Base-by-base conservation (phyloP, 2,113 vertebrate species). In the Dicerorhinus sumatrensis region DNA sequence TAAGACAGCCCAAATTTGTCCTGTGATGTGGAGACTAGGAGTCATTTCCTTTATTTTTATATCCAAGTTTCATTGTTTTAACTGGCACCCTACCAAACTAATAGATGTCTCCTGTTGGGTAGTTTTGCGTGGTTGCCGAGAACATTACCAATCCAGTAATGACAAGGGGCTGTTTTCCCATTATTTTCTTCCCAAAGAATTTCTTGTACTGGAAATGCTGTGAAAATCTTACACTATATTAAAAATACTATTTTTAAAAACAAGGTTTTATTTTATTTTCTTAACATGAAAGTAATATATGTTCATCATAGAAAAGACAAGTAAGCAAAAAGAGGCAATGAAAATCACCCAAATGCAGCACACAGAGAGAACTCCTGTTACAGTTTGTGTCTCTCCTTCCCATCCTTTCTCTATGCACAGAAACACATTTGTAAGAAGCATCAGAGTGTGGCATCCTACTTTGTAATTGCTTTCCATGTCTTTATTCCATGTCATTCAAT, bases 211-310 rank as follows among this genome's bases (percentile, higher is more conserved):
- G 51, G 62, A 93, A 76, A 60, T 93, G 81, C 63, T 91, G 25
- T 70, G 48, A 69, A 96, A 83, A 42, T 12, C 18, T 69, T 86
- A 79, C 69, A 51, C 21, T 46, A 7, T n/a, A 73, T 31, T 58
- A 91, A 90, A 88, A 82, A 20, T 56, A 73, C 70, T 90, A 25
- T 87, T 97, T 92, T 96, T 80, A 16, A 96, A 96, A 93, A 33
- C 21, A 82, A 79, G 63, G 5, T 84, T 92, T 91, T 96, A 23
- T 54, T 85, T 8, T 93, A 54, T 92, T 91, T 97, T 83, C 86
- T 91, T 96, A 96, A 65, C 65, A 76, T 80, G 88, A 93, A 94
- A 87, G n/a, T 81, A 90, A 94, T 76, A n/a, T 58, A 72, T 62
- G 23, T 70, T 93, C 48, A 12, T 73, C 89, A 33, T 20, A 88